These are phyloP conservation scores for Hedya salicella DNA, from an alignment of 2,888 invertebrate genomes.

Conservation along the genomic window DNA sequence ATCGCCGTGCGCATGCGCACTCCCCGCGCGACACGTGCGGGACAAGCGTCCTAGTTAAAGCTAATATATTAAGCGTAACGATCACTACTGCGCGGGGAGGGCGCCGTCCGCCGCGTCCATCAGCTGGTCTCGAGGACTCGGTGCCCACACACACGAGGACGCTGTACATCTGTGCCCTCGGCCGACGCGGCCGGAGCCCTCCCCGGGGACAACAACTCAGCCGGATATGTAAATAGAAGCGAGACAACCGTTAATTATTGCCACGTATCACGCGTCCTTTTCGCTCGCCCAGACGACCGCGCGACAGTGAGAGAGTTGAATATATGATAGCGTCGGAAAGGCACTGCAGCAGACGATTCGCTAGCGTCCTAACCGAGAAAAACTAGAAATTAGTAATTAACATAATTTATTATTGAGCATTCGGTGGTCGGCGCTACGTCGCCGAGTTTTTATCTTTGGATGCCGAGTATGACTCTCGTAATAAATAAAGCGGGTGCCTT, in stretches of 20 bases:
- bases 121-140: background rate
- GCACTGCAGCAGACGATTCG: conserved; percentile 66
- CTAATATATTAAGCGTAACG: conserved; percentile 37
- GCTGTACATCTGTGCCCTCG: background rate
- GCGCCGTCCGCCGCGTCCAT: background rate
- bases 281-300: conserved; percentile 48
- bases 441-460: conserved; percentile 48
- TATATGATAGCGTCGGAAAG: conserved; percentile 57
- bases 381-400: conserved; percentile 48
- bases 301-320: conserved; percentile 49
- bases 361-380: conserved; percentile 47
- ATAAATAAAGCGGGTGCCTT: conserved; percentile 19
- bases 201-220: conserved; percentile 5
- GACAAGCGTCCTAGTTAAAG: conserved; percentile 39
- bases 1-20: conserved; percentile 15
- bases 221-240: conserved; percentile 27
- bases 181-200: background rate
- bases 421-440: conserved; percentile 52
- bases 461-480: conserved; percentile 32
- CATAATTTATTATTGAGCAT: conserved; percentile 57
- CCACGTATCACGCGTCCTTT: conserved; percentile 23
- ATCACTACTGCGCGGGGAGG: conserved; percentile 21
- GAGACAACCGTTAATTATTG: conserved; percentile 38
- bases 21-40: background rate
- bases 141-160: background rate